Evolutionary conservation across 2,888 invertebrate genomes (phyloP).

Genomic region (Cryptus armator): DNA sequence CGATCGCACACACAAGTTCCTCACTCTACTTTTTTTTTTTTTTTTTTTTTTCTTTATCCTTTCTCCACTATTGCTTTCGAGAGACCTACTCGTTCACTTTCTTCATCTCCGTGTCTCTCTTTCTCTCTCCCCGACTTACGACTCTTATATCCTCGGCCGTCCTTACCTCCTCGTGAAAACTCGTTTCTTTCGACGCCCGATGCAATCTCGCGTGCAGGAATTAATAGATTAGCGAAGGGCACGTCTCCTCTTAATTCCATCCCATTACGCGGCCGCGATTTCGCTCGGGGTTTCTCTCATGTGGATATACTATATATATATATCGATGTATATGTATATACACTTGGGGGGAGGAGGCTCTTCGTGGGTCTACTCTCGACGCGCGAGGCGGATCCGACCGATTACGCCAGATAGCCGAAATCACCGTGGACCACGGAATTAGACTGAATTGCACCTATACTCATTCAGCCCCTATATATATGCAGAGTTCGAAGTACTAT

Average conservation of each 20-base stretch:
- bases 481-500: constrained; percentile 72
- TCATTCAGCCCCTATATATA: constrained; percentile 30
- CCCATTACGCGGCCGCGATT: constrained; percentile 77
- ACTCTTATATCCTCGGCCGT: constrained; percentile 5
- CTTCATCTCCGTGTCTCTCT: constrained; percentile 18
- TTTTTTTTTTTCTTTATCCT: neutral
- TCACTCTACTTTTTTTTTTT: constrained; percentile 3
- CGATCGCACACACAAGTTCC: constrained; percentile 59
- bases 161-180: constrained; percentile 74
- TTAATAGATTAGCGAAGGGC: constrained; percentile 84
- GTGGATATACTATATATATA: neutral
- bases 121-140: constrained; percentile 22
- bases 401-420: constrained; percentile 82
- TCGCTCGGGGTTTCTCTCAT: constrained; percentile 57
- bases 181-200: constrained; percentile 80
- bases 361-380: constrained; percentile 70
- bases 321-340: neutral
- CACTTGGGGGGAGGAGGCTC: neutral
- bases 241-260: constrained; percentile 83
- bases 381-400: constrained; percentile 78
- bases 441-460: constrained; percentile 78
- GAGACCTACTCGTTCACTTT: constrained; percentile 14
- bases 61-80: constrained; percentile 25
- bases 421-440: constrained; percentile 81
- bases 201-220: constrained; percentile 80